Evolutionary conservation across 92 coral and sea anemone genomes (phyloP), one percentile per base, ranked within the genome.

Genomic region (Umimayanthus kanabou): DNA sequence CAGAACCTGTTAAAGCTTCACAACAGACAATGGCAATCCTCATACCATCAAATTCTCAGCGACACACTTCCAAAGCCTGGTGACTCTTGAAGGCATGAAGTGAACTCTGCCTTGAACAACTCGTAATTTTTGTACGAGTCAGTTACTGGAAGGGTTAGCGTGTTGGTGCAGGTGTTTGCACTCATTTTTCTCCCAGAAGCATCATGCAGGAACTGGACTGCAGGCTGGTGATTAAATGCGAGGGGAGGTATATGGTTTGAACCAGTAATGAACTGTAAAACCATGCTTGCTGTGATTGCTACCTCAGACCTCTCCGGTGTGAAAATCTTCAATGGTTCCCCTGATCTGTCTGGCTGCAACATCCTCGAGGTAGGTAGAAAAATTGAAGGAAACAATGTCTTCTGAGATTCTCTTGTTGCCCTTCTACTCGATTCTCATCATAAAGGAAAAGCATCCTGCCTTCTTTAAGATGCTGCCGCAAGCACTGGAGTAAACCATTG

Each of bases 51-150:
- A 67, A n/a, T 22, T 67, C 13, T 67, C 47, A 69, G 90, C 86
- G 82, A 90, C 83, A 90, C 90, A 87, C 73, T 87, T 75, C 93
- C 90, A 81, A 90, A 87, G 65, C 88, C 88, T 28, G 90, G 93
- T 53, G 90, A 90, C 76, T 74, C 86, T 75, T 0, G 73, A 76
- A 90, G 78, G 78, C 93, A 91, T 18, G 71, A 64, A 53, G 91
- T 91, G 58, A 88, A 72, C 81, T 88, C 88, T 28, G 49, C 80
- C 89, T 82, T 85, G 87, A 91, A 91, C 73, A 79, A 88, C 47
- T 82, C 66, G 33, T 90, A 87, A 76, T 87, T 25, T 81, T 57
- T 15, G 84, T 80, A 85, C 6, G 79, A 70, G 50, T 7, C 73
- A 76, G 43, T 82, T 28, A 55, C 91, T 89, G 84, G 84, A 30